Percentiles rank a stretch among this genome's conserved stretches.
These are phyloP conservation scores for Steinernema scapterisci DNA, from an alignment of 2,888 invertebrate species.

Conservation along the genomic window DNA sequence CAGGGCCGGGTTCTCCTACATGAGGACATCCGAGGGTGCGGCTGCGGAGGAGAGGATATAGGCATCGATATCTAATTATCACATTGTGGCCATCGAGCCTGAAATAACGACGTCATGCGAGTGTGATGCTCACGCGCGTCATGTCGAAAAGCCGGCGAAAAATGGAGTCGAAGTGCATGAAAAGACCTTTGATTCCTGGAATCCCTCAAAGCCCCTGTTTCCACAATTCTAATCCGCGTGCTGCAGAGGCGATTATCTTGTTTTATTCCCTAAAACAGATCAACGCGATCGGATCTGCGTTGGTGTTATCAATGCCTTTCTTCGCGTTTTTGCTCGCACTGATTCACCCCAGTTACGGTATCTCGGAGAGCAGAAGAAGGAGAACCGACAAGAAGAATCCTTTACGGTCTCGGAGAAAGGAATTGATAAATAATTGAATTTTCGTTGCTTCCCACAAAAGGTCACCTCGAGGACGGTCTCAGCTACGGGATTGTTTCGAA, in stretches of 20 bases:
- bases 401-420: too few species aligned
- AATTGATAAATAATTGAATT: too few species aligned
- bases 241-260: constrained; percentile 4
- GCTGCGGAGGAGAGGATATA: too few species aligned
- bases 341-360: not conserved
- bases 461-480: too few species aligned
- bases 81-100: constrained; percentile 17
- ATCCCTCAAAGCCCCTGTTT: not conserved
- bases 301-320: not conserved
- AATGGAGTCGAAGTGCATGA: not conserved
- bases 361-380: too few species aligned
- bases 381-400: too few species aligned
- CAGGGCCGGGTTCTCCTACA: not conserved
- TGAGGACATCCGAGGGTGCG: not conserved
- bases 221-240: not conserved
- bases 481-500: too few species aligned
- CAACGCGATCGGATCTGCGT: constrained; percentile 6
- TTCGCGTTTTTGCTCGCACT: not conserved
- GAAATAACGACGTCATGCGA: constrained; percentile 20
- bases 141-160: not conserved
- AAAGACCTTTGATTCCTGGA: not conserved
- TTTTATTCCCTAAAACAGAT: constrained; percentile 17
- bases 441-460: too few species aligned
- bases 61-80: constrained; percentile 27
- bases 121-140: constrained; percentile 11